These are phyloP conservation scores for Aphelinus atriplicis DNA, from an alignment of 1,140 invertebrate species.

Conservation along the genomic window DNA sequence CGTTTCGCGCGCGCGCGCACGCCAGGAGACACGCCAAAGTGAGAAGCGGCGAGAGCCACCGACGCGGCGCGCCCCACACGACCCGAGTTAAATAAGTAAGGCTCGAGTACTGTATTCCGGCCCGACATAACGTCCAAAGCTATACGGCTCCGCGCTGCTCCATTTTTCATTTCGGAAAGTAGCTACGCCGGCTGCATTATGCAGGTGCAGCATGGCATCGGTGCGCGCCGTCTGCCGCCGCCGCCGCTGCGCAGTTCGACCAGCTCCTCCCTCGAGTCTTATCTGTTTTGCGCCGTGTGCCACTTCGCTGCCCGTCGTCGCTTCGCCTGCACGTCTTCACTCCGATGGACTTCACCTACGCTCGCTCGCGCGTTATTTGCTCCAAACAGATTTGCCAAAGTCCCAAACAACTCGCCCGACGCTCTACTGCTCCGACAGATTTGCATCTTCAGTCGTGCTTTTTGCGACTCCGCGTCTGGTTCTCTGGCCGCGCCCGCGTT, in stretches of 20 bases:
- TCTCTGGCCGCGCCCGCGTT: background rate
- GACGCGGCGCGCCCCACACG: background rate
- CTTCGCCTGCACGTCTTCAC: no score
- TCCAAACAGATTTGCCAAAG: no score
- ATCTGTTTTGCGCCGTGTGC: no score
- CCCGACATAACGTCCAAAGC: conserved; percentile 40
- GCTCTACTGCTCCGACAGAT: no score
- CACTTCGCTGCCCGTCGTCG: no score
- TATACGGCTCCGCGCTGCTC: conserved; percentile 42
- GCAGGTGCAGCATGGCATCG: conserved; percentile 36
- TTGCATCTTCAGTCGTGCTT: no score
- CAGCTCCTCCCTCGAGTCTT: no score
- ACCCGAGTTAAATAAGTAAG: conserved; percentile 55
- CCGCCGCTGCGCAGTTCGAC: background rate
- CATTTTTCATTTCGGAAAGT: conserved; percentile 55
- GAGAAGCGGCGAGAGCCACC: background rate
- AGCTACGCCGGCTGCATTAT: conserved; percentile 52
- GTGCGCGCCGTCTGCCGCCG: background rate
- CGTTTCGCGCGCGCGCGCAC: background rate
- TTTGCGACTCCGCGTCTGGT: background rate
- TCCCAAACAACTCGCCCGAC: no score
- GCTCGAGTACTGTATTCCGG: conserved; percentile 2
- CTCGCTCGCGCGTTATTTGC: no score
- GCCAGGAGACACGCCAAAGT: background rate
- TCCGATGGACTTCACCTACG: no score